These are phyloP conservation scores for Trogon surrucura DNA, from an alignment of 2,113 vertebrate genomes.

Conservation along the genomic window DNA sequence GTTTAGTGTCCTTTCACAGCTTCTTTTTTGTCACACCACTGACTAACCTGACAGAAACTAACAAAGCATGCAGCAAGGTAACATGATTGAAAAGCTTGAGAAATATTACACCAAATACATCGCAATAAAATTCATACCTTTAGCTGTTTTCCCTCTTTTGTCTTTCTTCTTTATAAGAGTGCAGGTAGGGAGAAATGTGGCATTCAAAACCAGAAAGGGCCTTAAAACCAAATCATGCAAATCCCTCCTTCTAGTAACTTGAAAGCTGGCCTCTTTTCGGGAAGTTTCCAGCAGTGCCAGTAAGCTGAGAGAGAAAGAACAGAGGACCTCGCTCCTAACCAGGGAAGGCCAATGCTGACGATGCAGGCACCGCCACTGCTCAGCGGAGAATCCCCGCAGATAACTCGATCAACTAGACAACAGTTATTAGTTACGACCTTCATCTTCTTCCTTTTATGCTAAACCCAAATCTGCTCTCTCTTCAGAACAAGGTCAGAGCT, in stretches of 20 bases:
- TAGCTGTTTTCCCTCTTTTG: background rate
- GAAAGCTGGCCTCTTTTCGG: background rate
- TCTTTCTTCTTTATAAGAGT: background rate
- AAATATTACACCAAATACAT: background rate
- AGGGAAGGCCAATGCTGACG: accelerated
- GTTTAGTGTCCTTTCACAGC: background rate
- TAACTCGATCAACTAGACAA: background rate
- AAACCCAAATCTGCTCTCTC: background rate
- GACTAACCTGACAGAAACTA: background rate
- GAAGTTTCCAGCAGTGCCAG: background rate
- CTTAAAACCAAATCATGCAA: background rate
- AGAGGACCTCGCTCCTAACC: accelerated
- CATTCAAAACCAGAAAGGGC: background rate
- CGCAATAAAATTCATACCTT: background rate
- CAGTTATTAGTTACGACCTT: background rate
- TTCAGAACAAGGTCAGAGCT: background rate
- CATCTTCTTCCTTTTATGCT: background rate
- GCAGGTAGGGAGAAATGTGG: background rate
- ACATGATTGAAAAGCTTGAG: background rate
- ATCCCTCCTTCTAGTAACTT: background rate
- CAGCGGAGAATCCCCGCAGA: background rate
- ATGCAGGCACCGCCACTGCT: background rate
- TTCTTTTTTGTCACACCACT: background rate
- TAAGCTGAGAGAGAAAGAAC: background rate
- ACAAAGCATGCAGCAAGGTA: background rate